Conservation (phyloP, 2,113 vertebrate species). For the Xenus cinereus region DNA sequence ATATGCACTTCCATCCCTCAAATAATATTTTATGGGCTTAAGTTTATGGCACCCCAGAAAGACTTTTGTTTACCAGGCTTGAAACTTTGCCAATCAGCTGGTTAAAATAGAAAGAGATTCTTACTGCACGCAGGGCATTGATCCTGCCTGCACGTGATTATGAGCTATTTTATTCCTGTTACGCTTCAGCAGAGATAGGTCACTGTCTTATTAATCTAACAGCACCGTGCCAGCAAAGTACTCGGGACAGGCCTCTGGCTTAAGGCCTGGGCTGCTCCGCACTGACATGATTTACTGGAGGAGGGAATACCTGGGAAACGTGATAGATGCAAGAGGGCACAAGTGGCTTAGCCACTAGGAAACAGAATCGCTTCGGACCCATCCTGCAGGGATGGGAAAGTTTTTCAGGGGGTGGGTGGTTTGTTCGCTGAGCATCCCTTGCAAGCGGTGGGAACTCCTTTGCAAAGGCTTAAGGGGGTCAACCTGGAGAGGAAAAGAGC, state of each 20-base stretch:
- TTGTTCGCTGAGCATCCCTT: background rate
- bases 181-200: conserved; percentile 62
- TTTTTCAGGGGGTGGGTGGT: background rate
- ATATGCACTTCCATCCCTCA: conserved; percentile 39
- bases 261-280: conserved; percentile 14
- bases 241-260: conserved; percentile 16
- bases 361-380: background rate
- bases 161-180: conserved; percentile 70
- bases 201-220: conserved; percentile 66
- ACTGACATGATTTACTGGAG: conserved; percentile 50
- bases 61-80: conserved; percentile 59
- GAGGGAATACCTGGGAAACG: conserved; percentile 29
- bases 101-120: conserved; percentile 67
- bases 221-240: conserved; percentile 42
- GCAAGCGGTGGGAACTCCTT: background rate
- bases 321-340: background rate
- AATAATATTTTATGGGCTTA: conserved; percentile 49
- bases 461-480: background rate
- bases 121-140: conserved; percentile 61
- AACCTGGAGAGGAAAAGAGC: background rate
- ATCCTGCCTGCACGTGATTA: conserved; percentile 62
- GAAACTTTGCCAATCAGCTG: conserved; percentile 71
- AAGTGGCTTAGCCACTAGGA: background rate
- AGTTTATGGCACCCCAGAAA: conserved; percentile 44
- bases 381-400: background rate